Percentiles rank a stretch among this genome's conserved stretches.
These are phyloP conservation scores for Tinea trinotella DNA, from an alignment of 2,888 invertebrate genomes.

Conservation along the genomic window DNA sequence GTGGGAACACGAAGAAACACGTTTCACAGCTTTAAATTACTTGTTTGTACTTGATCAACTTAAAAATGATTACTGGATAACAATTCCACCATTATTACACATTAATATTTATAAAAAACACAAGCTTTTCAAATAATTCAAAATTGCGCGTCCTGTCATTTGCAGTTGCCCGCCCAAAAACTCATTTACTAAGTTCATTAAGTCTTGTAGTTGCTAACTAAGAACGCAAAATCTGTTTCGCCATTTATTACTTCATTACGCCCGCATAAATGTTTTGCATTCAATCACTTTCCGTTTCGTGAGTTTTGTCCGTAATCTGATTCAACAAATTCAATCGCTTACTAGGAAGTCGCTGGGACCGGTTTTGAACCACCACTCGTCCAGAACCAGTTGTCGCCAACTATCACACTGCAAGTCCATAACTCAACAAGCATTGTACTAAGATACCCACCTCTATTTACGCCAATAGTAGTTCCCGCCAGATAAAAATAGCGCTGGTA, in stretches of 20 bases:
- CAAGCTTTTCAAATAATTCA: too few species aligned
- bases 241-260: neutral
- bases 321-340: slow-evolving; percentile 47
- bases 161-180: too few species aligned
- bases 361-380: slow-evolving; percentile 30
- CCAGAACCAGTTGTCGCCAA: slow-evolving; percentile 14
- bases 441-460: slow-evolving; percentile 13
- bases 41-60: too few species aligned
- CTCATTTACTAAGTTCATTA: too few species aligned
- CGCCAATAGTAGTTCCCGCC: too few species aligned
- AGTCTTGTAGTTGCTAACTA: neutral
- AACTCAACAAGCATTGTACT: slow-evolving; percentile 16
- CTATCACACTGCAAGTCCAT: slow-evolving; percentile 11
- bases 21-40: too few species aligned
- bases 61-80: too few species aligned
- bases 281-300: slow-evolving; percentile 17
- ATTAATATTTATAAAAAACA: too few species aligned
- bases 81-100: too few species aligned
- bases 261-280: neutral
- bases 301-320: slow-evolving; percentile 24
- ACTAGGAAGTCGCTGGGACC: slow-evolving; percentile 50
- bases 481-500: too few species aligned
- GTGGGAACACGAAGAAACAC: too few species aligned
- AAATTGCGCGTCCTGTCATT: too few species aligned
- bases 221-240: neutral